phyloP scores from a whole-genome alignment of 1,140 invertebrate genomes.

The Homarus americanus region DNA sequence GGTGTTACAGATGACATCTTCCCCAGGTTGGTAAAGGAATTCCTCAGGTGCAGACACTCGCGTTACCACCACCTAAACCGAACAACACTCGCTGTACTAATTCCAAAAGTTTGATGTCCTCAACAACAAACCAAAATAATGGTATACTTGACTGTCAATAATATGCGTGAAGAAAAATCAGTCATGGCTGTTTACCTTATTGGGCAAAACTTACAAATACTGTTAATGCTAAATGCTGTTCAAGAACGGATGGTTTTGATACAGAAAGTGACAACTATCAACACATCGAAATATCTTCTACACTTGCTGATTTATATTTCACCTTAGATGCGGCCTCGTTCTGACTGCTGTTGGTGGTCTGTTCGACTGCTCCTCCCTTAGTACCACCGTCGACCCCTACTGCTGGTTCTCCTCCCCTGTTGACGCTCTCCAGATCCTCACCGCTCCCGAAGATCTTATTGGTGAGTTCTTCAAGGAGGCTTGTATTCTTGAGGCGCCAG shows the following conservation, averaged over 20 bases:
- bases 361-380: not conserved
- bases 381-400: not conserved
- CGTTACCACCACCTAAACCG: slow-evolving; percentile 28
- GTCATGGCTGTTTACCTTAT: too few species aligned
- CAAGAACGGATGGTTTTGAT: not conserved
- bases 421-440: not conserved
- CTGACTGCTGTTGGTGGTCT: not conserved
- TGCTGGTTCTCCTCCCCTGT: not conserved
- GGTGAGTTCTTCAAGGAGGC: slow-evolving; percentile 33
- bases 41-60: slow-evolving; percentile 19
- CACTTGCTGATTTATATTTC: not conserved
- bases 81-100: not conserved
- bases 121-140: too few species aligned
- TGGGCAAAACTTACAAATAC: too few species aligned
- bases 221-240: not conserved
- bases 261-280: not conserved
- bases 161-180: too few species aligned
- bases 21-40: not conserved
- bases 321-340: slow-evolving; percentile 38
- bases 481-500: slow-evolving; percentile 46
- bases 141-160: too few species aligned
- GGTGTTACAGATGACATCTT: not conserved
- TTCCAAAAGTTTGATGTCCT: not conserved
- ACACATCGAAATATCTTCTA: not conserved
- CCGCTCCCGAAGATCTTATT: slow-evolving; percentile 38